Base-by-base conservation (phyloP, 2,888 invertebrate genomes). In the Teleiodes luculella region DNA sequence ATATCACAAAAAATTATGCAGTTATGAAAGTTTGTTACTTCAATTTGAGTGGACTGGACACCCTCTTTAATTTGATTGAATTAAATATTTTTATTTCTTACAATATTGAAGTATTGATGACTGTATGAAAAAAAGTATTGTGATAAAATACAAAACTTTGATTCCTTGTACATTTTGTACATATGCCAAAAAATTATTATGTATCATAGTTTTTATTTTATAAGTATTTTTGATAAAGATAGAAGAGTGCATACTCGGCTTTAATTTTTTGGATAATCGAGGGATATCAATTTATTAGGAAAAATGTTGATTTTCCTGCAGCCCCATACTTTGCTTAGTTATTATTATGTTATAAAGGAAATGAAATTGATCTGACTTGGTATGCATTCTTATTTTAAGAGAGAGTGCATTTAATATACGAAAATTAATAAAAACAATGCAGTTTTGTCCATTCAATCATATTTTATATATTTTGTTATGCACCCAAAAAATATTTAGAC, bases 151-250 rank as follows among this genome's bases (percentile, higher is more conserved):
- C 7, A 48, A 43, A 28, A 43, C 43, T 43, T 35, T 59, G 62
- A 59, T 50, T 51, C n/a, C 54, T 58, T 74, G 71, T 73, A 76
- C 66, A 68, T 72, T 74, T 63, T 74, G 71, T 76, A 74, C 64
- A 74, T 72, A 76, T 76, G 76, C 76, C 78, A 76, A 78, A 78
- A 24, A 73, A 77, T 63, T 65, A 61, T 43, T 28, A 49, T 49
- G 46, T 46, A 46, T 31, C 16, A 46, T 46, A 46, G 46, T 31
- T 46, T 14, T 31, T 31, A 31, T 46, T 46, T 30, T 46, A 31
- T 31, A 46, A 46, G 14, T 46, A 46, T 46, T 43, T 43, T 43
- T 43, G 28, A 43, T 43, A 46, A 30, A 11, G 18, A 31, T 13
- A 30, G 16, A 13, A 45, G 24, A 46, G 16, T 46, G 46, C 46